Base-by-base conservation (phyloP, 2,113 vertebrate species). In the Rynchops niger region DNA sequence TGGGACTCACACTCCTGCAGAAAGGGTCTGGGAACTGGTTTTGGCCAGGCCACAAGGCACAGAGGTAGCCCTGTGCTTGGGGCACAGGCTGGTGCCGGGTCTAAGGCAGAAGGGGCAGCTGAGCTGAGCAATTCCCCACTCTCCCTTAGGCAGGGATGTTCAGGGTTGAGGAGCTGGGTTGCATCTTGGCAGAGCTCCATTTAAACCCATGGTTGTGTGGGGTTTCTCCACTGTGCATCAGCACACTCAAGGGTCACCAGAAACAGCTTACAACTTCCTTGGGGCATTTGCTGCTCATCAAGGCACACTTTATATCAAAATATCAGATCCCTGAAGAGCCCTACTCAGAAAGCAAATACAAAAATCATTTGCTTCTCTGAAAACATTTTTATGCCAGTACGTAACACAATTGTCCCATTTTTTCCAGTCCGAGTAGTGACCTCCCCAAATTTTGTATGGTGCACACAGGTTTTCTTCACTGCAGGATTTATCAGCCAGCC, bases 391-490 rank as follows among this genome's bases (percentile, higher is more conserved):
- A 7, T 58, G 7, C 8, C 38, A 21, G 34, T 59, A 21, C 3
- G 4, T 34, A 53, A 71, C 0, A 0, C 1, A 43, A 34, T 8
- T 20, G 19, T 30, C 11, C 10, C 7, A 15, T 63, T 80, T 80
- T 80, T 71, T n/a, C 30, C 16, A 67, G 32, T 12, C 9, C 1
- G 1, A 12, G 6, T 5, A 70, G 30, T 5, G 4, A 5, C 8
- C 32, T 38, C 23, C 25, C 11, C 0, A 0, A 92, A 3, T 47
- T 65, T 34, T 18, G 11, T 36, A 27, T 0, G 0, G 27, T 55
- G 15, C 36, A 30, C 14, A 6, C 0, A 0, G 17, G 13, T 71
- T 66, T 86, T n/a, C 47, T 21, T 80, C 26, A 10, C 25, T 19
- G 45, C 7, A 25, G 25, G 20, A 34, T 30, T 42, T 59, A 30